These are phyloP conservation scores for Tympanoctomys barrerae DNA, from an alignment of 2,797 vertebrate species.

Conservation along the genomic window DNA sequence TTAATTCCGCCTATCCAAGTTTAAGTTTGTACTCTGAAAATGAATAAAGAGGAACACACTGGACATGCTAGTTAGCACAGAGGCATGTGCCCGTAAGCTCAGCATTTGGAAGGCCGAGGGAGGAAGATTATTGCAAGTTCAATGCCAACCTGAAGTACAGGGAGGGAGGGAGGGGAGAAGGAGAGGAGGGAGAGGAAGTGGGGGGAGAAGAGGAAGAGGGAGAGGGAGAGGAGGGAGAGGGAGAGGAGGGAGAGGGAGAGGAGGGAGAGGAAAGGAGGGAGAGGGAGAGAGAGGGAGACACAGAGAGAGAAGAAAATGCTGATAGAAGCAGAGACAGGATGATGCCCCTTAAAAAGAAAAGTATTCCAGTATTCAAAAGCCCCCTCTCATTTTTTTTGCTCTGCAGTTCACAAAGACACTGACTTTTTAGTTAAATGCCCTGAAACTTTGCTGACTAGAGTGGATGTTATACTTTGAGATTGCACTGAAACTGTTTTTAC, in stretches of 20 bases:
- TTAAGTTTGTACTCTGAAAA: no score
- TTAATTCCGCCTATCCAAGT: no score
- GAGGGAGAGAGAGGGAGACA: no score
- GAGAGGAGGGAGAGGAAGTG: no score
- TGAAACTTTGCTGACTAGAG: not conserved
- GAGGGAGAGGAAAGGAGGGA: no score
- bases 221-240: no score
- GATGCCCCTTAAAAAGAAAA: not conserved
- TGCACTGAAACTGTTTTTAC: slow-evolving; percentile 29
- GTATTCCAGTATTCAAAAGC: not conserved
- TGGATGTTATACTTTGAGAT: not conserved
- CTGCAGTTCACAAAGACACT: not conserved
- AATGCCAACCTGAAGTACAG: not conserved
- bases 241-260: no score
- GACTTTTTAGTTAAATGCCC: not conserved
- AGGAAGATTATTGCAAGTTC: not conserved
- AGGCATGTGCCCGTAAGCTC: not conserved
- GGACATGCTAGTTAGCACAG: not conserved
- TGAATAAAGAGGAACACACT: no score
- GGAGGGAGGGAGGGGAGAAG: no score
- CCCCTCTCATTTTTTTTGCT: not conserved
- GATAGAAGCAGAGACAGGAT: not conserved
- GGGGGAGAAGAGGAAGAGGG: no score
- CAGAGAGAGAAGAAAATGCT: not conserved
- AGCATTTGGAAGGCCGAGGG: not conserved